Conservation (phyloP, 2,113 vertebrate species). For the Eudyptes chrysolophus region DNA sequence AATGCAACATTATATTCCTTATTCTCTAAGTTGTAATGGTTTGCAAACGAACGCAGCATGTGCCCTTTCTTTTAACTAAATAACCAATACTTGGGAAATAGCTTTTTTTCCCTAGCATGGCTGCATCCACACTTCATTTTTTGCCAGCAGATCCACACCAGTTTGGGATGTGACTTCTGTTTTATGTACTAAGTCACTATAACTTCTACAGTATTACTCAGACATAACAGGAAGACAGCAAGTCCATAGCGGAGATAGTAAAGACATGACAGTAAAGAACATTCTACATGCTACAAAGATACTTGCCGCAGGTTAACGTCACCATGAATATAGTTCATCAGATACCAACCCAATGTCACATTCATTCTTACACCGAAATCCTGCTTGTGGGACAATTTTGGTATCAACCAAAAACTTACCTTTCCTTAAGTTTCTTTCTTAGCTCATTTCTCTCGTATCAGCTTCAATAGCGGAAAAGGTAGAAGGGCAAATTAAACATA, state of each 20-base stretch:
- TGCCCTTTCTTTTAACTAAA: background rate
- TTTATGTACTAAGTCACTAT: background rate
- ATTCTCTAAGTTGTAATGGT: background rate
- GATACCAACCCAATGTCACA: background rate
- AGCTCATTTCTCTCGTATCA: background rate
- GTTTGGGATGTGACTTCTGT: background rate
- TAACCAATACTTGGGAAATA: background rate
- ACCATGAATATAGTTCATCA: background rate
- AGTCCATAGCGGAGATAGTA: background rate
- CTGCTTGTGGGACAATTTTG: background rate
- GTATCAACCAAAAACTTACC: background rate
- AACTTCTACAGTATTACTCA: background rate
- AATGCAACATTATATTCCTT: background rate
- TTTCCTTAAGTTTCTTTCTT: background rate
- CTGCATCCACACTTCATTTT: background rate
- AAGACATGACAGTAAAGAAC: background rate
- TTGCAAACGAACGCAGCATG: background rate
- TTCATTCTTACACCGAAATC: background rate
- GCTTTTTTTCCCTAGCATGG: background rate
- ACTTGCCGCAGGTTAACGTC: background rate
- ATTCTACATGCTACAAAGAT: background rate
- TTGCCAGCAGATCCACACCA: background rate
- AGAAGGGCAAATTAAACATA: conserved; percentile 11
- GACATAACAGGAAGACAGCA: background rate
- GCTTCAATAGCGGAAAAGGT: background rate